Percentiles rank a stretch among this genome's conserved stretches.
phyloP scores from a whole-genome alignment of 2,888 invertebrate genomes.

The Galerucella pusilla region DNA sequence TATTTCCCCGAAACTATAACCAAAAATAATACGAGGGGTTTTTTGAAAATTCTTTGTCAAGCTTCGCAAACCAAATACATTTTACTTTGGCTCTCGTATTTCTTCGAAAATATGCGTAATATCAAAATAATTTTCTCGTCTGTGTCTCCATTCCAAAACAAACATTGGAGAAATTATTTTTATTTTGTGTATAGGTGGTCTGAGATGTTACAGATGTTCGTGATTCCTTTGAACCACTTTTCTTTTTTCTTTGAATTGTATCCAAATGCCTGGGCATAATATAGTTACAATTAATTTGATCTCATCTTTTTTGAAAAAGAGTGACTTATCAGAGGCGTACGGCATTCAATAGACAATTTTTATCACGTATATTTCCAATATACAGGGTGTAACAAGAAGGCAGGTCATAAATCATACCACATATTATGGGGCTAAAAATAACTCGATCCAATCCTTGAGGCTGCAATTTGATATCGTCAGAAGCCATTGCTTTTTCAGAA shows the following conservation, averaged over 20 bases:
- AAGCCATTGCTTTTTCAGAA: too few relatives aligned
- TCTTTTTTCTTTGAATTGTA: conserved; percentile 39
- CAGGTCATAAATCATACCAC: too few relatives aligned
- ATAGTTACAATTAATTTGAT: conserved; percentile 41
- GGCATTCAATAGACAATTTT: background rate
- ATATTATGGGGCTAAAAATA: too few relatives aligned
- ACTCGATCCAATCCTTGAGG: too few relatives aligned
- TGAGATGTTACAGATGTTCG: conserved; percentile 38
- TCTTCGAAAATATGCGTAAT: conserved; percentile 12
- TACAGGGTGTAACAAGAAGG: too few relatives aligned
- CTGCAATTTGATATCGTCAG: too few relatives aligned
- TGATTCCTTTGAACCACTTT: conserved; percentile 39
- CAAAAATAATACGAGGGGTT: background rate
- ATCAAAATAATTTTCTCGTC: conserved; percentile 23
- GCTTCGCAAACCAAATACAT: too few relatives aligned
- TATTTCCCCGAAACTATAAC: background rate
- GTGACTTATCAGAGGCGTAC: conserved; percentile 4
- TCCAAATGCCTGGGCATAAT: conserved; percentile 41
- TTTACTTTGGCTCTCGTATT: background rate
- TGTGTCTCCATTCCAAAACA: conserved; percentile 36
- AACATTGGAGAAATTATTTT: conserved; percentile 38
- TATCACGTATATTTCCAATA: too few relatives aligned
- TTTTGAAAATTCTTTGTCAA: too few relatives aligned
- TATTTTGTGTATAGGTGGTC: conserved; percentile 46
- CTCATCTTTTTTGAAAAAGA: conserved; percentile 4